Percentiles rank a stretch among this genome's conserved stretches.
phyloP scores from a whole-genome alignment of 2,888 invertebrate species.

The Drosophila buzzatii region DNA sequence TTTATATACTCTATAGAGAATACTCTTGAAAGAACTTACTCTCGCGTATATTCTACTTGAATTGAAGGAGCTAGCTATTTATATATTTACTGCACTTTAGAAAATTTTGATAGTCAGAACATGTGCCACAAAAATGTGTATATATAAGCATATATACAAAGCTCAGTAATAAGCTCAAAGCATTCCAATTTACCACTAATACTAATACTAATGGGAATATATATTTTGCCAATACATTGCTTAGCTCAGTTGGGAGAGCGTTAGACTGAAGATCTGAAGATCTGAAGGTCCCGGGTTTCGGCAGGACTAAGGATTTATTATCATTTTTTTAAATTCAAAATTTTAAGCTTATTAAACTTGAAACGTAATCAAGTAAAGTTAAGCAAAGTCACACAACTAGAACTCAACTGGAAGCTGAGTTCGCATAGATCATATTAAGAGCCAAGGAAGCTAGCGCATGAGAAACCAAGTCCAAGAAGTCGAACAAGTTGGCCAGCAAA shows the following conservation, averaged over 20 bases:
- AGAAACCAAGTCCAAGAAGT: neutral
- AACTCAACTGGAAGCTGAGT: neutral
- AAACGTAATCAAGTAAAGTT: neutral
- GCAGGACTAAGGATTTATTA: conserved; percentile 83
- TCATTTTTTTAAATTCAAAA: no score
- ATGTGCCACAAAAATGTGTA: neutral
- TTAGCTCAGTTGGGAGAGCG: conserved; percentile 93
- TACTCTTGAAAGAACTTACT: neutral
- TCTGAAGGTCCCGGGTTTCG: conserved; percentile 91
- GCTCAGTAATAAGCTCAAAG: neutral
- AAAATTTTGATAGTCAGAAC: neutral
- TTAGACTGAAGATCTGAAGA: conserved; percentile 92
- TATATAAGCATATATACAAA: neutral
- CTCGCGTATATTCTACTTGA: neutral
- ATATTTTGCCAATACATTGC: no score
- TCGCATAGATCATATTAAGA: conserved; percentile 61
- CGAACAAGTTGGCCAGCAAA: neutral
- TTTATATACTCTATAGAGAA: neutral
- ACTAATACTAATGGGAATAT: no score
- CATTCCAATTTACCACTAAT: neutral
- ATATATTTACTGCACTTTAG: neutral
- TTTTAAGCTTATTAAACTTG: neutral
- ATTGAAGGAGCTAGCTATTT: neutral
- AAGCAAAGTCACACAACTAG: neutral
- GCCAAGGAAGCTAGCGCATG: neutral